Evolutionary conservation across 2,797 vertebrate genomes (phyloP).

Genomic region (Melopsittacus undulatus): DNA sequence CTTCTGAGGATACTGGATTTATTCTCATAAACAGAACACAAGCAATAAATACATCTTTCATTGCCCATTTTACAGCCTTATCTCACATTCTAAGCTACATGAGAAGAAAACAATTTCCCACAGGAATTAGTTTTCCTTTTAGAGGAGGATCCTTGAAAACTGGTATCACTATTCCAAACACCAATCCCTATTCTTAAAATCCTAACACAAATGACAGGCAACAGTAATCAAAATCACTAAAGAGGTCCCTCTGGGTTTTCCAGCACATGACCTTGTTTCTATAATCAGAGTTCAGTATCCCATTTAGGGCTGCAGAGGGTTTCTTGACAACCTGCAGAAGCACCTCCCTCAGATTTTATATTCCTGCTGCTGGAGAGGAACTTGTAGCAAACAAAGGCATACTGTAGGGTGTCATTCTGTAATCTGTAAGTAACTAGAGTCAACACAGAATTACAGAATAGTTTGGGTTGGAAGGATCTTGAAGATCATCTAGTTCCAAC

Average conservation of each 20-base stretch:
- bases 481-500: background rate
- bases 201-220: constrained; percentile 18
- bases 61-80: constrained; percentile 24
- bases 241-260: constrained; percentile 34
- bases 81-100: constrained; percentile 22
- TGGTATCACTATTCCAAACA: constrained; percentile 1
- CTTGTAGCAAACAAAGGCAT: background rate
- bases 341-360: constrained; percentile 10
- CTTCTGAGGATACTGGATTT: background rate
- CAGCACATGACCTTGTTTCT: background rate
- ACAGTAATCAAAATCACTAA: constrained; percentile 46
- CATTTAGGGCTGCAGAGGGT: background rate
- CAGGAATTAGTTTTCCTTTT: constrained; percentile 30
- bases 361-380: background rate
- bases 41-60: constrained; percentile 17
- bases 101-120: constrained; percentile 41
- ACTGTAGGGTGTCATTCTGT: background rate
- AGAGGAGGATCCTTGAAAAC: constrained; percentile 32
- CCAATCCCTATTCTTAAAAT: constrained; percentile 44
- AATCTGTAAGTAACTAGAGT: background rate
- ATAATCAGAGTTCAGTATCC: constrained; percentile 27
- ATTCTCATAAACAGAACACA: constrained; percentile 5
- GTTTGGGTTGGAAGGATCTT: background rate
- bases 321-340: constrained; percentile 26
- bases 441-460: background rate